These are phyloP conservation scores for Cnemophilus loriae DNA, from an alignment of 2,113 vertebrate species.

Conservation along the genomic window DNA sequence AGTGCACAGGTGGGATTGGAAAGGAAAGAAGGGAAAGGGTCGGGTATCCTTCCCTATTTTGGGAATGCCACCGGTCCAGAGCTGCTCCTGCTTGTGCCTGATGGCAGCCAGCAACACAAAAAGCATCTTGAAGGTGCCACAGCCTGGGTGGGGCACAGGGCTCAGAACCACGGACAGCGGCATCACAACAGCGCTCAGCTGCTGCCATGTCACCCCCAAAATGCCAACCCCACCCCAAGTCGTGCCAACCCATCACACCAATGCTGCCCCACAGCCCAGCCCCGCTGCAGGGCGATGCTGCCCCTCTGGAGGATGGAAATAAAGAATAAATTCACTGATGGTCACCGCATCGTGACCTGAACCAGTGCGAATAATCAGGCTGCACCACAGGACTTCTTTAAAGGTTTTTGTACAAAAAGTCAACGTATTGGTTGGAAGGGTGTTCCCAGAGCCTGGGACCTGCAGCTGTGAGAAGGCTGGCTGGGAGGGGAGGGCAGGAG, in stretches of 20 bases:
- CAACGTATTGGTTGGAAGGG: accelerated
- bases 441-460: neutral
- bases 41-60: accelerated
- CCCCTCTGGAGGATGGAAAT: neutral
- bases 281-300: neutral
- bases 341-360: accelerated
- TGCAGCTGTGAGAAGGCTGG: neutral
- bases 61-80: neutral
- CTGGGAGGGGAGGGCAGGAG: neutral
- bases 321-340: neutral
- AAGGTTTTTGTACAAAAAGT: neutral
- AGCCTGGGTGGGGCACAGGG: accelerated
- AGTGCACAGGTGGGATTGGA: neutral
- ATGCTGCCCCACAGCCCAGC: neutral
- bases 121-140: accelerated
- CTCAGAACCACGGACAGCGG: constrained; percentile 3
- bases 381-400: neutral
- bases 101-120: accelerated
- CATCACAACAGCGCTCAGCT: accelerated
- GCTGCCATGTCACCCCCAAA: accelerated
- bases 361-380: accelerated
- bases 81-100: neutral
- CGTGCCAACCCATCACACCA: accelerated
- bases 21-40: accelerated
- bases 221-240: accelerated